These are phyloP conservation scores for Illadopsis cleaveri DNA, from an alignment of 2,113 vertebrate genomes.

Conservation along the genomic window DNA sequence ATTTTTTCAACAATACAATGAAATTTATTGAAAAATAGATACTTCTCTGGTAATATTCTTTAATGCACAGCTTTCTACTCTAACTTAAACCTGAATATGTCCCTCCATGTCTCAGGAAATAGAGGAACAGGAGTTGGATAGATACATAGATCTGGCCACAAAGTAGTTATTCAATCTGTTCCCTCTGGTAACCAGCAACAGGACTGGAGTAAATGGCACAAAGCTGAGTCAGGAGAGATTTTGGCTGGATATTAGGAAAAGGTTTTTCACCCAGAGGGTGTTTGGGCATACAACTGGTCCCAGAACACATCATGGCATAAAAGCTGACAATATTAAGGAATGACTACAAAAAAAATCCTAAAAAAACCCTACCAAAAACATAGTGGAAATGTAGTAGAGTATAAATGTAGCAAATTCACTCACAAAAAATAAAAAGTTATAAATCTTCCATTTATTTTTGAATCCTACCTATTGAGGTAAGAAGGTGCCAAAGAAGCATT, in stretches of 20 bases:
- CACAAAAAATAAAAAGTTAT: neutral
- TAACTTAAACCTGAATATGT: neutral
- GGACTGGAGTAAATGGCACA: accelerated
- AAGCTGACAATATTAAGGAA: neutral
- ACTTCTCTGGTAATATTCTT: neutral
- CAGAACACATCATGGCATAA: neutral
- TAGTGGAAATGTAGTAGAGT: neutral
- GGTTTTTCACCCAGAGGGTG: neutral
- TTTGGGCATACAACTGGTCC: neutral
- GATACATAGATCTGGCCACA: neutral
- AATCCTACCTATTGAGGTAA: neutral
- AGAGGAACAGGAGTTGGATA: neutral
- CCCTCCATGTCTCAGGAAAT: neutral
- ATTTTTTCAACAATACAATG: accelerated
- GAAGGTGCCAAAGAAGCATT: neutral
- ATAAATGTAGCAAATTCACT: neutral
- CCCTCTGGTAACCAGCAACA: neutral
- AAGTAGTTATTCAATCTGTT: neutral
- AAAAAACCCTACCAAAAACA: neutral
- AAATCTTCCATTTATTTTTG: neutral
- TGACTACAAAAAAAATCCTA: accelerated
- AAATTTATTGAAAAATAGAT: neutral
- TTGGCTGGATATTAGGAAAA: neutral
- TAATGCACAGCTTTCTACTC: neutral
- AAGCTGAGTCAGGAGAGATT: neutral